phyloP scores from a whole-genome alignment of 2,888 invertebrate genomes.

The Aphelenchoides bicaudatus region DNA sequence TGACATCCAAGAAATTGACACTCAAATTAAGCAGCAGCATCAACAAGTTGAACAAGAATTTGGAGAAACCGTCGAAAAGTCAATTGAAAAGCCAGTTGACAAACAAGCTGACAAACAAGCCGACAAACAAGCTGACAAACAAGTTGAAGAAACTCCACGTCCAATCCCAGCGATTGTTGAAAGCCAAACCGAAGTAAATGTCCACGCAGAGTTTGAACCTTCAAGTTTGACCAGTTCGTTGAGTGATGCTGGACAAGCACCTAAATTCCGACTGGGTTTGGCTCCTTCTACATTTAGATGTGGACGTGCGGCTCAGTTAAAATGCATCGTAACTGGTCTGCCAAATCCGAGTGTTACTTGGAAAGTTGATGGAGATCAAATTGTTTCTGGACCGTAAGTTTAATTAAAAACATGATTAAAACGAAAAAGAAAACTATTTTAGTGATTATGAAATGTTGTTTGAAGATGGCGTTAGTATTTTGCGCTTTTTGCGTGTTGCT shows the following conservation, averaged over 20 bases:
- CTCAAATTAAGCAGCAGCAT: neutral
- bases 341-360: slow-evolving; percentile 61
- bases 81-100: neutral
- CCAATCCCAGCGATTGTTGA: neutral
- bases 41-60: neutral
- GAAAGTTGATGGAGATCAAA: slow-evolving; percentile 57
- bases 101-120: neutral
- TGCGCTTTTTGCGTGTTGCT: slow-evolving; percentile 43
- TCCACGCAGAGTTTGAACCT: neutral
- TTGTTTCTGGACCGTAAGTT: slow-evolving; percentile 45
- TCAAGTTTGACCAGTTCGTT: slow-evolving; percentile 12
- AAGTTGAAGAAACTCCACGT: neutral
- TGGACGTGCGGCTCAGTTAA: slow-evolving; percentile 44
- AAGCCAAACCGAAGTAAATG: too few species aligned
- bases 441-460: slow-evolving; percentile 56
- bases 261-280: slow-evolving; percentile 31
- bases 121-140: neutral
- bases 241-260: slow-evolving; percentile 29
- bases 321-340: slow-evolving; percentile 60
- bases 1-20: neutral
- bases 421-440: slow-evolving; percentile 13
- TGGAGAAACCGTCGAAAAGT: slow-evolving; percentile 1
- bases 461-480: slow-evolving; percentile 56
- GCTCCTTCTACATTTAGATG: slow-evolving; percentile 24
- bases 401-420: neutral